These are phyloP conservation scores for Habropoda laboriosa DNA, from an alignment of 1,140 invertebrate species.

Conservation along the genomic window DNA sequence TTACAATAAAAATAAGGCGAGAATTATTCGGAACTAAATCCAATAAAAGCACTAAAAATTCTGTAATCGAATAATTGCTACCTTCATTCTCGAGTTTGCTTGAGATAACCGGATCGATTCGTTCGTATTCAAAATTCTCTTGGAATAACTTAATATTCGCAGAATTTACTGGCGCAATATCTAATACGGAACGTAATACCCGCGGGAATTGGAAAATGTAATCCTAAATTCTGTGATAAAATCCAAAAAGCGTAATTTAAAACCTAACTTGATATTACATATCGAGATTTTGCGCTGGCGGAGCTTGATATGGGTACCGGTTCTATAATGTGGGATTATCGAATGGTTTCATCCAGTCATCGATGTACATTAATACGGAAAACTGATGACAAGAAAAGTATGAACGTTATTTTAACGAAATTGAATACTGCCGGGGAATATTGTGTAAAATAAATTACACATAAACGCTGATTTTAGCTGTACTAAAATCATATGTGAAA, in stretches of 20 bases:
- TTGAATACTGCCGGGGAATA: neutral
- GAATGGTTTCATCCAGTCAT: constrained; percentile 16
- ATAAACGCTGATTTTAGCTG: neutral
- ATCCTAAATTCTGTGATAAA: constrained; percentile 43
- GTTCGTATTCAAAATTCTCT: neutral
- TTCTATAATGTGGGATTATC: constrained; percentile 38
- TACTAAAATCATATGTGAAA: neutral
- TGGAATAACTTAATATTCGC: constrained; percentile 21
- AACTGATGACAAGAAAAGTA: neutral
- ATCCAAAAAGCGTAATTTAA: constrained; percentile 42
- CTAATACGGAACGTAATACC: constrained; percentile 25
- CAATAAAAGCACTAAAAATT: too few relatives aligned
- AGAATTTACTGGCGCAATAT: constrained; percentile 20
- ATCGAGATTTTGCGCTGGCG: constrained; percentile 15
- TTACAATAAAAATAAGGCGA: too few relatives aligned
- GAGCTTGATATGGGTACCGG: constrained; percentile 13
- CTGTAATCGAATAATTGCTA: neutral
- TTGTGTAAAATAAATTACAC: neutral
- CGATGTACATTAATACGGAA: constrained; percentile 1
- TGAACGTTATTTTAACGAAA: neutral
- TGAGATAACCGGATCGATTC: neutral
- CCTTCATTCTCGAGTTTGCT: neutral
- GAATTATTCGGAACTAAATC: too few relatives aligned
- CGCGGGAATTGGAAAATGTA: constrained; percentile 6
- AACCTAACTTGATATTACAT: constrained; percentile 36